Base-by-base conservation (phyloP, 2,888 invertebrate species). In the Andrena praecox region DNA sequence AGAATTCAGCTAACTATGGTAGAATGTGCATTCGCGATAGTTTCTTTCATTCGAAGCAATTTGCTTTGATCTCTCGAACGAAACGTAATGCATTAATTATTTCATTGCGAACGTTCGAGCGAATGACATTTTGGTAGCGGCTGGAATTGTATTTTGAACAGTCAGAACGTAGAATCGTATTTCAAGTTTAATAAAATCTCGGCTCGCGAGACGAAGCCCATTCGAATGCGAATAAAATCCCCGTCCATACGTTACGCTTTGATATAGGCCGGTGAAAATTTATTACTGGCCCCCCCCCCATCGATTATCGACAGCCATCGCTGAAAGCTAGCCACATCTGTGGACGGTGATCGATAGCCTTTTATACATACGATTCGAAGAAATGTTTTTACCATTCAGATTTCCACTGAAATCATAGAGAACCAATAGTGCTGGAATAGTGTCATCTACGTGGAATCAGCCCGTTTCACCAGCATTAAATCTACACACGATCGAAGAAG, bases 191-290 rank as follows among this genome's bases (percentile, higher is more conserved):
- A 52, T 52, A 52, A 52, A 52, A 52, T 52, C 20, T 8, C 52
- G 2, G 52, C 20, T 52, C 52, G 20, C 52, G 52, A 52, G 52
- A 52, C 52, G 52, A 20, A 52, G 8, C 20, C 52, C 20, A 52
- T 52, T 52, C 20, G 20, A n/a, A n/a, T 52, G 52, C 52, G 52
- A 33, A 31, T 33, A 31, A 33, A 62, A 33, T 29, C 31, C 62
- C 33, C 29, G 62, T 56, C 31, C 20, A 33, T 62, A 31, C 62
- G 62, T 62, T 56, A 56, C 56, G 56, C 56, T 56, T 56, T 35
- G 24, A 72, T 31, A 50, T 50, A 42, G 16, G 10, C 2, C 33
- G 24, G 27, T 42, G 48, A 5, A 16, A 42, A 42, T 42, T 52
- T 52, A n/a, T 52, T 52, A 42, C 42, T 16, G 16, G 16, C 42